Evolutionary conservation across 2,797 vertebrate genomes (phyloP).

Genomic region (Eurystomus glaucurus): DNA sequence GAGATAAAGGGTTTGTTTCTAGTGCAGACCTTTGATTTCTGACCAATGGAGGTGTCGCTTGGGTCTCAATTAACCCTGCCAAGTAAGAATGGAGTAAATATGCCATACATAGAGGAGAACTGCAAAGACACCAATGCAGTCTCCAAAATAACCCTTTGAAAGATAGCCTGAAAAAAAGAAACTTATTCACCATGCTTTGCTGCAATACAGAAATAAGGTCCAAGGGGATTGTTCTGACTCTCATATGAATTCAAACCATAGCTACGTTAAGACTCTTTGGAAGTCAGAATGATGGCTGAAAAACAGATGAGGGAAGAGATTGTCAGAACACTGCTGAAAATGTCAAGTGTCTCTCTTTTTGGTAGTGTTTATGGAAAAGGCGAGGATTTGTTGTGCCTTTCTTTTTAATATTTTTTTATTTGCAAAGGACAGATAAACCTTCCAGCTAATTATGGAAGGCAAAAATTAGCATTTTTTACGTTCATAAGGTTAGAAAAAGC

Average conservation of each 20-base stretch:
- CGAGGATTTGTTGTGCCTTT: background rate
- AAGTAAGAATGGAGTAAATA: background rate
- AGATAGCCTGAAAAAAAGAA: background rate
- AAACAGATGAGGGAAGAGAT: background rate
- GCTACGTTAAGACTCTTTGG: background rate
- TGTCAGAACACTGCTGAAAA: background rate
- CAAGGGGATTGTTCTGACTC: background rate
- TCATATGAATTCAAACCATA: background rate
- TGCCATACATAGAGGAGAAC: background rate
- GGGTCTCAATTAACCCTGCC: background rate
- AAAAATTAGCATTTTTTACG: background rate
- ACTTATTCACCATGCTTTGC: accelerated
- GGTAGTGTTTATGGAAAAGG: slow-evolving; percentile 3
- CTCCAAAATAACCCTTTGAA: slow-evolving; percentile 13
- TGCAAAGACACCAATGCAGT: background rate
- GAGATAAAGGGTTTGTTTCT: background rate
- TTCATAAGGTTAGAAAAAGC: slow-evolving; percentile 6
- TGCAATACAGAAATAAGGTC: background rate
- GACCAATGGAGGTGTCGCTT: background rate
- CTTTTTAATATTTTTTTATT: background rate
- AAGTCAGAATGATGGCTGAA: slow-evolving; percentile 13
- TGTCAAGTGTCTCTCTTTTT: background rate
- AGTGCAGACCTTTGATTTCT: background rate
- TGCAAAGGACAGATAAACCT: background rate
- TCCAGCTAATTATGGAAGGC: background rate